phyloP scores from a whole-genome alignment of 2,797 vertebrate genomes.

The Tokudaia tokunoshimensis region DNA sequence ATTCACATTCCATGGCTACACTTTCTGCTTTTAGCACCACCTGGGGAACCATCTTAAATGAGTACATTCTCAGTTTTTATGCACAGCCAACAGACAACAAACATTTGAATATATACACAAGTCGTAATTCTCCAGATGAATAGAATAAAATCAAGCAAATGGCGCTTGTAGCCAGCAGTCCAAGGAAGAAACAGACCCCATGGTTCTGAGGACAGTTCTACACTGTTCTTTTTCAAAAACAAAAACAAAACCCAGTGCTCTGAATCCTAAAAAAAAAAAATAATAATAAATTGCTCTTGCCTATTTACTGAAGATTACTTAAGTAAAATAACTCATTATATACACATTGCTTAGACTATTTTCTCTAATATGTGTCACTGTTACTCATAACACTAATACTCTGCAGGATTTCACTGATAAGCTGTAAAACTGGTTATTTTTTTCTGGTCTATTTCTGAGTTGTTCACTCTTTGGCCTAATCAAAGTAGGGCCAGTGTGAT shows the following conservation, averaged over 20 bases:
- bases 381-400: background rate
- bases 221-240: background rate
- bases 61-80: background rate
- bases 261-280: background rate
- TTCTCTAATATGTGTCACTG: background rate
- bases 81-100: conserved; percentile 34
- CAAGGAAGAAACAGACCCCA: background rate
- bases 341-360: background rate
- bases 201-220: background rate
- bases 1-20: background rate
- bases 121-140: background rate
- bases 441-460: background rate
- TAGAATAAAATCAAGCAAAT: background rate
- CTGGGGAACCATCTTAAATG: background rate
- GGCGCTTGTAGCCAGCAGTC: background rate
- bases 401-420: background rate
- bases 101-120: background rate
- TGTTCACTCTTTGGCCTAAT: conserved; percentile 5
- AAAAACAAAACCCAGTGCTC: background rate
- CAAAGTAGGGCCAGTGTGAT: background rate
- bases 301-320: background rate
- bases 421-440: background rate
- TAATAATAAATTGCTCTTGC: background rate
- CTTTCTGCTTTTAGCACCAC: background rate
- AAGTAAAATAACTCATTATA: background rate